phyloP scores from a whole-genome alignment of 2,888 invertebrate species.

The Lypha dubia region DNA sequence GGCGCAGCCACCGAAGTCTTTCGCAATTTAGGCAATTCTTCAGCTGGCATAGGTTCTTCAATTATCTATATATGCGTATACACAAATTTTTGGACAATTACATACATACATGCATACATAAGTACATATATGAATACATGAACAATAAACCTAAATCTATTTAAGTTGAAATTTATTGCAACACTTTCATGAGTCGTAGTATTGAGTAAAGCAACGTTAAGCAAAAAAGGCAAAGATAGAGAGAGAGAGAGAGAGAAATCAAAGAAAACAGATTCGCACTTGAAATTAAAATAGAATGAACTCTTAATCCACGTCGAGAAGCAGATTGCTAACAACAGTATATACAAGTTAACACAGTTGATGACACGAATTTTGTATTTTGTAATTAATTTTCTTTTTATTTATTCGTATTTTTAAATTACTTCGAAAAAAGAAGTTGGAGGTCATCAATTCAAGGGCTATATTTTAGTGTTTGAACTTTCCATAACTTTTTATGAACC shows the following conservation, averaged over 20 bases:
- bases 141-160: not conserved
- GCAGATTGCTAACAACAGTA: too few species aligned
- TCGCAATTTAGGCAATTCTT: conserved; percentile 82
- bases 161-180: not conserved
- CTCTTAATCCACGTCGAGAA: too few species aligned
- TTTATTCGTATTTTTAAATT: too few species aligned
- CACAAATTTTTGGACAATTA: not conserved
- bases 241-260: not conserved
- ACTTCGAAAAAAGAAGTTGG: too few species aligned
- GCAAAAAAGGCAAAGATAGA: too few species aligned
- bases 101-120: not conserved
- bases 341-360: too few species aligned
- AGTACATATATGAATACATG: not conserved
- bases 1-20: conserved; percentile 78
- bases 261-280: not conserved
- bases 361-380: too few species aligned
- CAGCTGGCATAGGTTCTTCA: conserved; percentile 79
- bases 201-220: not conserved
- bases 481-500: too few species aligned
- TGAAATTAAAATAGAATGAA: too few species aligned
- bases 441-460: too few species aligned
- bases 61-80: conserved; percentile 75
- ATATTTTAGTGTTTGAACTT: too few species aligned
- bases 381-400: too few species aligned
- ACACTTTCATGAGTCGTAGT: not conserved